Percentiles rank a stretch among this genome's conserved stretches.
Evolutionary conservation across 2,113 vertebrate species (phyloP).

Genomic region (Chauna torquata): DNA sequence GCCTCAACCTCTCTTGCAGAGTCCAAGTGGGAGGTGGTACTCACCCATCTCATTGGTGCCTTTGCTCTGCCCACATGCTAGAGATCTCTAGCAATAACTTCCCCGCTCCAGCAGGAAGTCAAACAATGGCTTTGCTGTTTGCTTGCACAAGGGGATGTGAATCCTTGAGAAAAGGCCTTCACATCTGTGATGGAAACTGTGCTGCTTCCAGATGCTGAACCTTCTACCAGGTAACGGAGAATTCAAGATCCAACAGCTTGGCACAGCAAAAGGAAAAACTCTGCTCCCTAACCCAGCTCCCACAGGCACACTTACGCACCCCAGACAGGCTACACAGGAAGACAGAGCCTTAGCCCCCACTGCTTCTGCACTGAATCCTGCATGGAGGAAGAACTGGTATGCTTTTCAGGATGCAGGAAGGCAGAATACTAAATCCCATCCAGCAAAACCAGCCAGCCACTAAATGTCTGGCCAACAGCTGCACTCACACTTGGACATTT

Average conservation of each 20-base stretch:
- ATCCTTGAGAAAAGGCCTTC: neutral
- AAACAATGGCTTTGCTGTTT: neutral
- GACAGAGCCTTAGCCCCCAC: neutral
- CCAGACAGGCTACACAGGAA: neutral
- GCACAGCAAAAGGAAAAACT: rapidly evolving
- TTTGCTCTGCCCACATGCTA: neutral
- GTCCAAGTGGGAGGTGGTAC: neutral
- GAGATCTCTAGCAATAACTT: neutral
- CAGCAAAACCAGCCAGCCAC: neutral
- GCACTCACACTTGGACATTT: neutral
- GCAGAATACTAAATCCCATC: neutral
- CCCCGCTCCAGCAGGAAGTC: neutral
- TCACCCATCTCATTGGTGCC: neutral
- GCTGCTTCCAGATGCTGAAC: neutral
- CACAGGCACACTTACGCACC: neutral
- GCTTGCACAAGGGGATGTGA: neutral
- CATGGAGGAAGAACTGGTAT: neutral
- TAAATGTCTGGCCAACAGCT: neutral
- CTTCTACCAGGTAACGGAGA: neutral
- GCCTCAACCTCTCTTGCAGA: neutral
- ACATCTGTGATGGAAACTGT: neutral
- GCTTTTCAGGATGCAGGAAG: neutral
- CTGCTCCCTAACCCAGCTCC: neutral
- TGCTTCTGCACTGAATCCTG: neutral
- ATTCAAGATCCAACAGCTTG: neutral